Evolutionary conservation across 2,888 invertebrate genomes (phyloP), one percentile per base, ranked within the genome.

Genomic region (Cheilosia grossa): DNA sequence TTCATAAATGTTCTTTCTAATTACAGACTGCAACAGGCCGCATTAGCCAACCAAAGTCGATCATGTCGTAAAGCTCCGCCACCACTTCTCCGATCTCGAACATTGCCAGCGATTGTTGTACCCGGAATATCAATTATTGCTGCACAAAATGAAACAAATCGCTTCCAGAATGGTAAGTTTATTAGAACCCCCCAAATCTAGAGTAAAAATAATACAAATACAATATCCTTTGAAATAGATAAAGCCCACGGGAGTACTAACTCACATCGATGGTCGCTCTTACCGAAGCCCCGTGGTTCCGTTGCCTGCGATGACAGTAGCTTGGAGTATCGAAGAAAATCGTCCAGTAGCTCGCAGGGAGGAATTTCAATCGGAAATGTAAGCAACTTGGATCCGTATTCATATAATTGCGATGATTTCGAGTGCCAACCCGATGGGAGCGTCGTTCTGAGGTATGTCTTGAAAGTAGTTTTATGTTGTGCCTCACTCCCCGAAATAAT

Each of bases 91-190:
- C 94, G 97, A 88, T 97, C 97, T 51, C 94, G 97, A 89, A 97
- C 97, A 6, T 92, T 97, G 79, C 97, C 97, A 51, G 97, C 97
- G 87, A 97, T 97, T 90, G 95, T 97, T 56, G 96, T 96, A 51
- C 97, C 97, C 1, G 97, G 97, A 66, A 94, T 97, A 89, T 95
- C 94, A 88, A 96, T 97, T 88, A 93, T 97, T 37, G 96, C 97
- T 87, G 95, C 97, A 73, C 96, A 97, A 92, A 94, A 97, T 88
- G 96, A 96, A 89, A 89, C 90, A 64, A 95, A 95, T 72, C 93
- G 94, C 87, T 93, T 94, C 89, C 93, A 90, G 86, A 90, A 93
- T 91, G 93, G 93, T 93, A 88, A 88, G 90, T 13, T 1, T 17
- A 51, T 42, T 89, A 37, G 2, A 19, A 9, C 15, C 10, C 40